A percentile compares a stretch with the other conserved stretches of the same genome.
Evolutionary conservation across 2,888 invertebrate species (phyloP).

Genomic region (Ennomos fuscantarius): DNA sequence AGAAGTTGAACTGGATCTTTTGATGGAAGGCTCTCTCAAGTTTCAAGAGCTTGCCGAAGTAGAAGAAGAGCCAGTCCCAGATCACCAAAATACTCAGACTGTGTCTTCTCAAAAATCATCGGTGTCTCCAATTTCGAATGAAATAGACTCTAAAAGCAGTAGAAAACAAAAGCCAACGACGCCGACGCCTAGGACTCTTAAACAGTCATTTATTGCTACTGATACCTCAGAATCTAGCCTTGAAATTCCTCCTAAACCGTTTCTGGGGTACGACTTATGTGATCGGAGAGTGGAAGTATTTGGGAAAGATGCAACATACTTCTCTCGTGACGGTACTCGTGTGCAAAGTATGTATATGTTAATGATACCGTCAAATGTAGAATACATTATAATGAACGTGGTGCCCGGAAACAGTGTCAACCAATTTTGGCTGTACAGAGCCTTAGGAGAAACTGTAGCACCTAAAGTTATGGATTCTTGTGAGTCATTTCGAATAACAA

Average conservation of each 20-base stretch:
- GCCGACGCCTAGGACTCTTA: slow-evolving; percentile 49
- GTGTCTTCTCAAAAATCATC: slow-evolving; percentile 47
- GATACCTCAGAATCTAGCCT: slow-evolving; percentile 35
- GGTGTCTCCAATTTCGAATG: slow-evolving; percentile 45
- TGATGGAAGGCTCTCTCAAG: slow-evolving; percentile 77
- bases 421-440: slow-evolving; percentile 72
- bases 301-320: slow-evolving; percentile 71
- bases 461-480: slow-evolving; percentile 52
- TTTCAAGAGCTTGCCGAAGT: slow-evolving; percentile 55
- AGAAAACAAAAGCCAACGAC: slow-evolving; percentile 54
- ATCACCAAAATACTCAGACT: slow-evolving; percentile 36
- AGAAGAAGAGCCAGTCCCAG: slow-evolving; percentile 47
- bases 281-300: slow-evolving; percentile 75
- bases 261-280: slow-evolving; percentile 72
- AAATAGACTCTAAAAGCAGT: slow-evolving; percentile 54
- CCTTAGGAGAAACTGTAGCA: slow-evolving; percentile 55
- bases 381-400: slow-evolving; percentile 65
- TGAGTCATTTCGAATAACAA: slow-evolving; percentile 70
- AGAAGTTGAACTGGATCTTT: slow-evolving; percentile 64
- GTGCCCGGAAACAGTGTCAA: slow-evolving; percentile 64
- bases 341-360: slow-evolving; percentile 63
- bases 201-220: slow-evolving; percentile 40
- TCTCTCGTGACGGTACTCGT: slow-evolving; percentile 72
- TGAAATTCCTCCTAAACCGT: slow-evolving; percentile 53
- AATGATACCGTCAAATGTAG: slow-evolving; percentile 69